Conservation (phyloP, 1,140 invertebrate genomes). For the Drosophila mojavensis region DNA sequence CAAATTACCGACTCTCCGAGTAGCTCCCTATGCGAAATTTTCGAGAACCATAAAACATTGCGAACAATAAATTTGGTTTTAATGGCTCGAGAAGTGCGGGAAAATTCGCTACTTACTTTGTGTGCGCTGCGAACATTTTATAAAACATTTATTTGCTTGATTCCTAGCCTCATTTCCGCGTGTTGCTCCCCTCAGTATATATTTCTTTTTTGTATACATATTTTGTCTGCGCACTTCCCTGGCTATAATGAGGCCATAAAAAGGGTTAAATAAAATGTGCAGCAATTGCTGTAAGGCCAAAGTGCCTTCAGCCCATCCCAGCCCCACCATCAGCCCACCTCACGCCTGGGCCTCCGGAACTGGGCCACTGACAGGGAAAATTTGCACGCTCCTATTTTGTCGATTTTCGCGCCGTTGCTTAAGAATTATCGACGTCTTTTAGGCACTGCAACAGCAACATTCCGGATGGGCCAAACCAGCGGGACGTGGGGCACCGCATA, state of each 20-base stretch:
- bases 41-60: conserved; percentile 72
- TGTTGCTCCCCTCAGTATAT: conserved; percentile 46
- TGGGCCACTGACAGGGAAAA: conserved; percentile 66
- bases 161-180: conserved; percentile 80
- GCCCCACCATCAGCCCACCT: neutral
- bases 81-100: conserved; percentile 68
- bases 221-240: conserved; percentile 21
- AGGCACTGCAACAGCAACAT: conserved; percentile 27
- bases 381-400: conserved; percentile 64
- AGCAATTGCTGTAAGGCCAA: conserved; percentile 73
- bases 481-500: conserved; percentile 15
- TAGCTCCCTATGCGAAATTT: conserved; percentile 56
- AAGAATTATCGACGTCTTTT: conserved; percentile 81
- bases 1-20: conserved; percentile 61
- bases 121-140: conserved; percentile 78
- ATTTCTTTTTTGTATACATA: neutral
- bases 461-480: neutral
- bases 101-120: conserved; percentile 56
- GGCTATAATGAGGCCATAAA: conserved; percentile 81
- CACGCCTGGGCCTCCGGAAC: neutral
- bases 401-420: conserved; percentile 73
- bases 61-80: conserved; percentile 77
- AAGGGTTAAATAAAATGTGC: conserved; percentile 83
- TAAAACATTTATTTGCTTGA: conserved; percentile 83
- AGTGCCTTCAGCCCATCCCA: neutral